Base-by-base conservation (phyloP, 1,140 invertebrate genomes). In the Drosophila obscura region DNA sequence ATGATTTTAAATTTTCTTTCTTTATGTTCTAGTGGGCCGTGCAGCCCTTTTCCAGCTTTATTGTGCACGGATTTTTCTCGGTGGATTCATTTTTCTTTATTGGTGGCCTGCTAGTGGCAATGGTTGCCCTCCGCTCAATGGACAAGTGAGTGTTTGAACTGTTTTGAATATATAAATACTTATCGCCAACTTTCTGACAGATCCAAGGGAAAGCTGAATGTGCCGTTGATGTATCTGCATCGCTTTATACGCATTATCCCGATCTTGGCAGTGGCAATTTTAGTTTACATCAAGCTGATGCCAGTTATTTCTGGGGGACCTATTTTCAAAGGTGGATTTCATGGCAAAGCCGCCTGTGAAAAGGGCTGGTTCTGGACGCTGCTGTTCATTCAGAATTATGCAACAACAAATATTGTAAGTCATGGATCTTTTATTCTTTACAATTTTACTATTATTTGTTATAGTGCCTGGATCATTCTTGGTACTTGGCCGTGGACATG, bases 401-500 rank as follows among this genome's bases (percentile, higher is more conserved):
- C 74, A 0, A 52, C 69, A 6, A 8, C 55, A 1, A 45, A 71
- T 16, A 44, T 73, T 15, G 68, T 78, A 52, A 67, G 68, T 31
- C 0, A 0, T 11, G 8, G 16, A 19, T 22, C 2, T 31, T 22
- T 2, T 0, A 0, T 11, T 24, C 0, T 2, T 11, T 59, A 2
- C 2, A 1, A 4, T n/a, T 1, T 9, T 28, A 7, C 11, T 11
- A 39, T n/a, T 7, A 5, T 35, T 7, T 53, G 24, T 45, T 63
- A 92, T 31, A 97, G 96, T 97, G 97, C 78, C 96, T 97, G 94
- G 96, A 96, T 66, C 96, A 96, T 93, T 95, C 96, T 0, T 98
- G 97, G 97, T 98, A 97, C 82, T 92, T 98, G 50, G 95, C 96
- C 1, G 96, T 96, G 52, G 96, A 97, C 82, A 96, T 96, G 71